Conservation (phyloP, 2,888 invertebrate species). For the Dorcus hopei region DNA sequence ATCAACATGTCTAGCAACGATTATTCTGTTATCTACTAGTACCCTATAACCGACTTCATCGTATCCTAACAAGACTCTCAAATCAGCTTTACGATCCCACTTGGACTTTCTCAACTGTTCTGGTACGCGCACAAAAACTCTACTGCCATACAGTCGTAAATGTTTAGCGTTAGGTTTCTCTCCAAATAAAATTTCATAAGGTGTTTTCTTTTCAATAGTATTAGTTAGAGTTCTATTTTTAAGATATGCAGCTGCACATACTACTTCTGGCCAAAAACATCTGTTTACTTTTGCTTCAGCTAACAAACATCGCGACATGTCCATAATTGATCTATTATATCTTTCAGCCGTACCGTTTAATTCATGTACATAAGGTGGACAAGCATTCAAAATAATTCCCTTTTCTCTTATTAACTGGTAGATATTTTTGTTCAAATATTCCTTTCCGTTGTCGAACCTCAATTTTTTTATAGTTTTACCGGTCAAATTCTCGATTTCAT, state of each 20-base stretch:
- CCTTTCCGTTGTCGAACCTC: constrained; percentile 10
- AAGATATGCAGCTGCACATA: constrained; percentile 6
- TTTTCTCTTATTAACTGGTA: constrained; percentile 24
- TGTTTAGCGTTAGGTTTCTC: constrained; percentile 15
- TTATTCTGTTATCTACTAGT: constrained; percentile 11
- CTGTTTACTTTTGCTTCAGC: constrained; percentile 3
- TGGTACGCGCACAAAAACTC: constrained; percentile 17
- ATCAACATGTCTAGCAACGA: constrained; percentile 16
- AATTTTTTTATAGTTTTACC: constrained; percentile 2
- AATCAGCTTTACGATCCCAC: constrained; percentile 9
- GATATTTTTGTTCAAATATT: constrained; percentile 23
- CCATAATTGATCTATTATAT: constrained; percentile 7
- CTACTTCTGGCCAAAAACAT: constrained; percentile 6
- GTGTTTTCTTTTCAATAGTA: constrained; percentile 2
- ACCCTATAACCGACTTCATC: constrained; percentile 12
- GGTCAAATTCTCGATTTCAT: constrained; percentile 8
- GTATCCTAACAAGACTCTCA: constrained; percentile 15
- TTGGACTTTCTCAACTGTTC: constrained; percentile 11
- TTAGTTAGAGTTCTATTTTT: constrained; percentile 1
- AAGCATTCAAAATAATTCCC: constrained; percentile 23
- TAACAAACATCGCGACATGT: constrained; percentile 2
- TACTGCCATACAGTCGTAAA: constrained; percentile 16
- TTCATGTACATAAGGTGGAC: constrained; percentile 29
- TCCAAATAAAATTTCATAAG: constrained; percentile 2
- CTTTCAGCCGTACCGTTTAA: constrained; percentile 25